Percentiles rank a stretch among this genome's conserved stretches.
phyloP scores from a whole-genome alignment of 2,113 vertebrate genomes.

The Tamias sibiricus region DNA sequence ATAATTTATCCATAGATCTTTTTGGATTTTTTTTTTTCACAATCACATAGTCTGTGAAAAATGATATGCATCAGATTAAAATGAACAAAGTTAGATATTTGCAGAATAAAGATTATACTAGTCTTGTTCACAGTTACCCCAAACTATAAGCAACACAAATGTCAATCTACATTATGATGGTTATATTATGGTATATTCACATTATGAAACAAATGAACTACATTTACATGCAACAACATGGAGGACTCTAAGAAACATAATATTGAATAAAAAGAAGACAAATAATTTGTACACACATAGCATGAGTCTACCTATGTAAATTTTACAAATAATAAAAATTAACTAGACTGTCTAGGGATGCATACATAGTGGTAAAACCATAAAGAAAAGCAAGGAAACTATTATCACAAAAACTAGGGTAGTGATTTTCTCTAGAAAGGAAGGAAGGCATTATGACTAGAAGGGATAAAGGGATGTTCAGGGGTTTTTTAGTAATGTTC shows the following conservation, averaged over 20 bases:
- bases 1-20: conserved; percentile 20
- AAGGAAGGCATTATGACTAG: not conserved
- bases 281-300: not conserved
- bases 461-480: not conserved
- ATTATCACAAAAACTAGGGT: conserved; percentile 21
- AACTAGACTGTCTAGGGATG: not conserved
- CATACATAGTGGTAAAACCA: not conserved
- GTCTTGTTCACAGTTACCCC: not conserved
- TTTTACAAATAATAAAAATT: not conserved
- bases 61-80: conserved; percentile 2
- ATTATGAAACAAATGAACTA: conserved; percentile 16
- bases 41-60: conserved; percentile 4
- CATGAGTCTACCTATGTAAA: not conserved
- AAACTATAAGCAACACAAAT: conserved; percentile 15
- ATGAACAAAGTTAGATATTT: conserved; percentile 8
- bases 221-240: not conserved
- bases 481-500: not conserved
- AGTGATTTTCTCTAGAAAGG: conserved; percentile 25
- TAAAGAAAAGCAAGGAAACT: not conserved
- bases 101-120: conserved; percentile 19
- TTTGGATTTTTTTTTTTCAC: conserved; percentile 13
- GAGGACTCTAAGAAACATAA: not conserved
- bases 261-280: conserved; percentile 18
- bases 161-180: not conserved
- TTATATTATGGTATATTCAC: not conserved